These are phyloP conservation scores for Pogonophryne albipinna DNA, from an alignment of 2,797 vertebrate species.

Conservation along the genomic window DNA sequence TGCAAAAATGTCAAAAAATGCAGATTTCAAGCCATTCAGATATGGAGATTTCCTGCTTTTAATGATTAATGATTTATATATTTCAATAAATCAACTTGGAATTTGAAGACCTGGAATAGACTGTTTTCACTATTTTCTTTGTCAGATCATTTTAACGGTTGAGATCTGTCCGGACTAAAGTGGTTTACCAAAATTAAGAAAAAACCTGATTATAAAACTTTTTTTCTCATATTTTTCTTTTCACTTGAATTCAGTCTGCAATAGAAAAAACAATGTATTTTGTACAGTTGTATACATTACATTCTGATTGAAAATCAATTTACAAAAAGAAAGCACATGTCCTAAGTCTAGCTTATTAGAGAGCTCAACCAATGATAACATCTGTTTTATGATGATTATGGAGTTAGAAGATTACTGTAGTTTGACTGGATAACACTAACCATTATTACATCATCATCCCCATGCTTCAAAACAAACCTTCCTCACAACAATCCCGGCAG, in stretches of 20 bases:
- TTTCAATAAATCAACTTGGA: no score
- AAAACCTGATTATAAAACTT: not conserved
- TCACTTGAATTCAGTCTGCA: not conserved
- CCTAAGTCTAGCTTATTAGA: not conserved
- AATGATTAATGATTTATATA: no score
- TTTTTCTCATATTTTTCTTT: not conserved
- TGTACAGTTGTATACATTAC: not conserved
- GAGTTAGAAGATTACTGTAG: not conserved
- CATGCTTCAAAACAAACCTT: no score
- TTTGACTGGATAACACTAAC: not conserved
- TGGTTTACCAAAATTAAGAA: no score
- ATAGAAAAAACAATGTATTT: not conserved
- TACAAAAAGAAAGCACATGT: not conserved
- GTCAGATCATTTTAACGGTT: no score
- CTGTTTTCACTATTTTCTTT: no score
- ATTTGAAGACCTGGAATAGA: no score
- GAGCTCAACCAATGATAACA: not conserved
- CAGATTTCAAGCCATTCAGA: no score
- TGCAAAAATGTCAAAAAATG: no score
- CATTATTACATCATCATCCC: not conserved
- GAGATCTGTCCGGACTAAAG: no score
- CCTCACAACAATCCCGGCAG: no score
- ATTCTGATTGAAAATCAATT: not conserved
- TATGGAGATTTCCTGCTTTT: no score
- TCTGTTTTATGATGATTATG: not conserved